Conservation (phyloP, 2,888 invertebrate genomes). For the Anagyrus pseudococci region DNA sequence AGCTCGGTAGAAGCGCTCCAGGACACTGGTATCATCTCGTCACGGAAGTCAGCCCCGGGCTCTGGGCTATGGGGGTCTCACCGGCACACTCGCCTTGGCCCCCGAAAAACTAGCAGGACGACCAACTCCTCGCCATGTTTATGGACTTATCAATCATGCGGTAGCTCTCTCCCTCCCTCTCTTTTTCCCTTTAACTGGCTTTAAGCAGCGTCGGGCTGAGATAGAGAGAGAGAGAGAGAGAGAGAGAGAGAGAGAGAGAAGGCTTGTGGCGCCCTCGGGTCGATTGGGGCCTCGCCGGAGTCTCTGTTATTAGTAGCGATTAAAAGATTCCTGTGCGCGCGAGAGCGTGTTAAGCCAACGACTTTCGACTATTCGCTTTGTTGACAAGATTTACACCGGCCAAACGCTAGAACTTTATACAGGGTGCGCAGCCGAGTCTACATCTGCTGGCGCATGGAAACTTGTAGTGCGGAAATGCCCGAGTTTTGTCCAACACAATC, state of each 20-base stretch:
- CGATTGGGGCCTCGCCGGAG: slow-evolving; percentile 32
- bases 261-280: slow-evolving; percentile 15
- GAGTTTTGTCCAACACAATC: too few species aligned
- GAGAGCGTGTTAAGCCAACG: slow-evolving; percentile 37
- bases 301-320: slow-evolving; percentile 58
- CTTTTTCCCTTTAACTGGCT: too few species aligned
- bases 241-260: slow-evolving; percentile 1
- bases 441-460: too few species aligned
- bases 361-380: slow-evolving; percentile 55
- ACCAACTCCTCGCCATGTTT: too few species aligned
- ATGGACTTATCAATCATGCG: slow-evolving; percentile 62
- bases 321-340: slow-evolving; percentile 55
- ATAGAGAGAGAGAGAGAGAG: not conserved
- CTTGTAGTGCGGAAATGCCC: slow-evolving; percentile 8
- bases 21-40: slow-evolving; percentile 59
- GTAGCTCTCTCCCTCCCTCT: too few species aligned
- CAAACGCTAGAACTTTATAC: not conserved
- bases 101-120: slow-evolving; percentile 40
- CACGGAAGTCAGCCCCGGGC: slow-evolving; percentile 59
- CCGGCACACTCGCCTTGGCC: slow-evolving; percentile 26
- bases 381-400: slow-evolving; percentile 54
- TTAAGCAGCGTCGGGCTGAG: too few species aligned
- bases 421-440: not conserved
- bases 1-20: slow-evolving; percentile 41
- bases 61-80: too few species aligned